These are phyloP conservation scores for Deroplatys truncata DNA, from an alignment of 2,888 invertebrate species.

Conservation along the genomic window DNA sequence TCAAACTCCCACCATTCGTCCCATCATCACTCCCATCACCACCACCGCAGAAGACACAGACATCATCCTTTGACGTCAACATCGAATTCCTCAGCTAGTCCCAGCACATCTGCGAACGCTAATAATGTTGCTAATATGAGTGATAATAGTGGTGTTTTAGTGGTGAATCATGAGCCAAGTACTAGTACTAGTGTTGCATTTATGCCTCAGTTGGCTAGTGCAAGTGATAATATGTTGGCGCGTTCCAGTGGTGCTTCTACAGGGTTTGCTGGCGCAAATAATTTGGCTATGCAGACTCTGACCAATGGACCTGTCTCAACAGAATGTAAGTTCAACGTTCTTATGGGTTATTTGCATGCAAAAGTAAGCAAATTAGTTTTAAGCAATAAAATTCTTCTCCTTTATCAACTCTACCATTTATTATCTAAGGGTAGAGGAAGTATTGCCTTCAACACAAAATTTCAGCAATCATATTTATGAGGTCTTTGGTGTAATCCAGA, in stretches of 20 bases:
- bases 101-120: background rate
- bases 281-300: constrained; percentile 10
- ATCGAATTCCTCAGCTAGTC: constrained; percentile 25
- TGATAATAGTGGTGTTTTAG: constrained; percentile 24
- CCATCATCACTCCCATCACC: constrained; percentile 1
- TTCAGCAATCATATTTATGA: too few relatives aligned
- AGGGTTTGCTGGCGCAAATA: constrained; percentile 3
- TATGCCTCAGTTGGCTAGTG: constrained; percentile 9
- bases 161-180: constrained; percentile 23
- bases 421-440: too few relatives aligned
- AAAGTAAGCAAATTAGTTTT: background rate
- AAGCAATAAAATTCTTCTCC: too few relatives aligned
- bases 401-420: too few relatives aligned
- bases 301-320: constrained; percentile 25
- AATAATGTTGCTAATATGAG: constrained; percentile 14
- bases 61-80: constrained; percentile 9
- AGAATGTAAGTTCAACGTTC: constrained; percentile 22
- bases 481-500: too few relatives aligned
- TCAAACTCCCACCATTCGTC: background rate
- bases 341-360: background rate
- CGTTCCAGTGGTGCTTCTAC: constrained; percentile 10
- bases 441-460: too few relatives aligned
- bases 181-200: constrained; percentile 11
- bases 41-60: constrained; percentile 10
- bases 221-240: constrained; percentile 10